Evolutionary conservation across 37 sponge, comb jelly and placozoan species (phyloP).

Genomic region (Aplysina aerophoba): DNA sequence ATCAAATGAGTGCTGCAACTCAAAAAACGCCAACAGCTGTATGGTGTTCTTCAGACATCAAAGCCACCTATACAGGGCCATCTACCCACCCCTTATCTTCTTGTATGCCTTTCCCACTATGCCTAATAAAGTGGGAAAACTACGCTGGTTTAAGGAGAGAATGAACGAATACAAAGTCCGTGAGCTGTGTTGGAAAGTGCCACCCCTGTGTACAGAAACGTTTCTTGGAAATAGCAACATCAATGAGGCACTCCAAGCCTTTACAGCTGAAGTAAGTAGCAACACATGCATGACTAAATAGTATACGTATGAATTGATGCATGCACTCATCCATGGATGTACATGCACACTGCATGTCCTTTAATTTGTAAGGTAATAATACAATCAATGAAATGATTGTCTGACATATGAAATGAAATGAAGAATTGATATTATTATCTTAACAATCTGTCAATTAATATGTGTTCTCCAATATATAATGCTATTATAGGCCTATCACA

Average conservation of each 20-base stretch:
- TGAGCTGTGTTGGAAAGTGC: slow-evolving; percentile 5
- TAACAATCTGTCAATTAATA: too few relatives aligned
- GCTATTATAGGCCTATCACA: too few relatives aligned
- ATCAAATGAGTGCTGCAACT: too few relatives aligned
- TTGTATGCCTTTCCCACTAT: not conserved
- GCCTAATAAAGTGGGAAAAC: not conserved
- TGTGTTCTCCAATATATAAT: too few relatives aligned
- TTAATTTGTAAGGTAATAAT: too few relatives aligned
- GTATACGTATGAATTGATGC: too few relatives aligned
- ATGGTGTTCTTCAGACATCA: not conserved
- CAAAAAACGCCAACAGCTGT: not conserved
- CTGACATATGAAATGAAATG: too few relatives aligned
- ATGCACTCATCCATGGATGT: too few relatives aligned
- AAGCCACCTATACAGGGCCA: not conserved
- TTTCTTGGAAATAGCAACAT: not conserved
- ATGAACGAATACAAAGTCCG: not conserved
- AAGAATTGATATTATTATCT: too few relatives aligned
- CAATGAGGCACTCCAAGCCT: not conserved
- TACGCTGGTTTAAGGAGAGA: not conserved
- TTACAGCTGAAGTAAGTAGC: not conserved
- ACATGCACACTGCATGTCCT: too few relatives aligned
- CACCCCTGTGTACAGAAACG: not conserved
- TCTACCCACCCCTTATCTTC: not conserved
- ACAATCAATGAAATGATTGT: too few relatives aligned
- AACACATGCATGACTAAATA: too few relatives aligned